Percentiles rank a stretch among this genome's conserved stretches.
Conservation (phyloP, 2,888 invertebrate genomes). For the Melanchra persicariae region DNA sequence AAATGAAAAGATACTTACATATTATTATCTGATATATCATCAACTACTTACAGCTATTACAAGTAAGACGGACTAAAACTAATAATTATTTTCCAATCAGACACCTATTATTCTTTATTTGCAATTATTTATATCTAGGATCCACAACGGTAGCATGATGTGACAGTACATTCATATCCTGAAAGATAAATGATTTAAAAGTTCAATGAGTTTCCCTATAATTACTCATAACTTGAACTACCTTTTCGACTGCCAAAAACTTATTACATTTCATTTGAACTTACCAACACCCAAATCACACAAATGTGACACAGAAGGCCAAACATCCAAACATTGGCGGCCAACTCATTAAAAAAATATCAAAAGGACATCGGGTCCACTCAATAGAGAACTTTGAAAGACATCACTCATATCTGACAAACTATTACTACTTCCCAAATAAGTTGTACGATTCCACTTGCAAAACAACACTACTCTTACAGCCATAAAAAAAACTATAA, state of each 20-base stretch:
- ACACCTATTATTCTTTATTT: no score
- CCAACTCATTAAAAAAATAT: constrained; percentile 52
- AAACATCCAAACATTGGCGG: constrained; percentile 8
- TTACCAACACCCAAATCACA: constrained; percentile 14
- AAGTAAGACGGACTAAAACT: no score
- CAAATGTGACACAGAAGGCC: constrained; percentile 10
- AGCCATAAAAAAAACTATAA: not conserved
- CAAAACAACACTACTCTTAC: constrained; percentile 12
- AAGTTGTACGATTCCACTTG: constrained; percentile 31
- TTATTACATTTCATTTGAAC: constrained; percentile 8
- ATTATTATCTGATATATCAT: no score
- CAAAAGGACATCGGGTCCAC: constrained; percentile 27
- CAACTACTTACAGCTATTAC: no score
- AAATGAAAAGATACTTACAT: no score
- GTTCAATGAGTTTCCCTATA: not conserved
- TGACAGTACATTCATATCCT: no score
- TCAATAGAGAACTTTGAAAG: constrained; percentile 33
- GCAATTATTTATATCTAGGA: no score
- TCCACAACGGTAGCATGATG: no score
- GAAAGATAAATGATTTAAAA: not conserved
- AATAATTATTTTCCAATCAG: no score
- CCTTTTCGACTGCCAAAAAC: constrained; percentile 1
- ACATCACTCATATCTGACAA: constrained; percentile 43
- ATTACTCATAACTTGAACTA: not conserved
- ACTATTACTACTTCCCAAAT: constrained; percentile 53